Percentiles rank a stretch among this genome's conserved stretches.
Evolutionary conservation across 2,888 invertebrate species (phyloP).

Genomic region (Andrena fulva): DNA sequence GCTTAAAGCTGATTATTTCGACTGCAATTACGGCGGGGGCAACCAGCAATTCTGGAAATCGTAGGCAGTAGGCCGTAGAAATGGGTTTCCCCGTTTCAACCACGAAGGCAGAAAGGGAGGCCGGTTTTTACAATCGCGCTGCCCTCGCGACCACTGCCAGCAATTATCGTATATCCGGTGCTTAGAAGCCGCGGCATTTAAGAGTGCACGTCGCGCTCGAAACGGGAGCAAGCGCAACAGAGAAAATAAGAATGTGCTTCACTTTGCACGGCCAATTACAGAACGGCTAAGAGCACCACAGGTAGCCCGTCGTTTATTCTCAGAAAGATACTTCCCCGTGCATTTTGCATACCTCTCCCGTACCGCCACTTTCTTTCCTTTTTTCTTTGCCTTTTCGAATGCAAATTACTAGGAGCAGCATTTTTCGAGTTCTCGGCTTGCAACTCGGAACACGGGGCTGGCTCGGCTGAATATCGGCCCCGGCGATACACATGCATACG

Average conservation of each 20-base stretch:
- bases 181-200: constrained; percentile 66
- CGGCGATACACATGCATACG: constrained; percentile 12
- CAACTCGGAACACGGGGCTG: constrained; percentile 4
- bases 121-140: constrained; percentile 63
- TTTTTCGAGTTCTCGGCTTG: constrained; percentile 43
- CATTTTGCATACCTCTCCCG: constrained; percentile 62
- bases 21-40: constrained; percentile 51
- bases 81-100: constrained; percentile 33
- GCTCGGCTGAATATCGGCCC: constrained; percentile 28
- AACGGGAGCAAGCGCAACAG: constrained; percentile 51
- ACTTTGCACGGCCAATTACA: constrained; percentile 71
- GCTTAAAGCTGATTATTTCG: constrained; percentile 56
- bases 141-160: constrained; percentile 56
- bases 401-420: constrained; percentile 46
- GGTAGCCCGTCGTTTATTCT: constrained; percentile 62
- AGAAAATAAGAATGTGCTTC: constrained; percentile 69
- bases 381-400: constrained; percentile 47
- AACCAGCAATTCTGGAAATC: constrained; percentile 53
- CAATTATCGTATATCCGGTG: constrained; percentile 74
- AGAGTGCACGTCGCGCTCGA: constrained; percentile 55
- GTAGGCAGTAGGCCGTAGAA: constrained; percentile 40
- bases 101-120: constrained; percentile 22
- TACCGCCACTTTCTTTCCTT: constrained; percentile 4
- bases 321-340: constrained; percentile 68
- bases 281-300: constrained; percentile 61